Evolutionary conservation across 2,797 vertebrate species (phyloP), one percentile per base, ranked within the genome.

Genomic region (Acanthiza pusilla): DNA sequence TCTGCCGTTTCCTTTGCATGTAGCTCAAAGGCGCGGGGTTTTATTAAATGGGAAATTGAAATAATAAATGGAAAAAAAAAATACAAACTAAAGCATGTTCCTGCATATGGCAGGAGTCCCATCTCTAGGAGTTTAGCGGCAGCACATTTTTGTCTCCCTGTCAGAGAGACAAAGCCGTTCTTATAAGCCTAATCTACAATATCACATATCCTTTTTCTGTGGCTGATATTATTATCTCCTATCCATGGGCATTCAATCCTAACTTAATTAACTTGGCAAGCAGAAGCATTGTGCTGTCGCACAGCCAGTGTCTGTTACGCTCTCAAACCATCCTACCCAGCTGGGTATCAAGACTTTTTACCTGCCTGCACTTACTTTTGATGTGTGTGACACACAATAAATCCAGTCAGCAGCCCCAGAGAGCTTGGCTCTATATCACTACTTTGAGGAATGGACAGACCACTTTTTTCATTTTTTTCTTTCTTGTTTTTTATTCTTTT

Each of bases 191-290:
- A 92, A 96, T 94, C 91, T 92, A 78, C 51, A 81, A 70, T 85
- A 93, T 95, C 94, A 89, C 82, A 90, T 76, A 88, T 83, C 61
- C 88, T 92, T 86, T 89, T 85, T 77, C 82, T 89, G 90, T 86
- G 76, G 79, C 72, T 89, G 57, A 94, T 96, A 93, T 86, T 96
- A 96, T 93, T 96, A 93, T 84, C 81, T 32, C 50, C 65, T 76
- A 72, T 85, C 79, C 71, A 90, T 62, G 73, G 76, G 83, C 62
- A 95, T 96, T 96, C 96, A 94, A 93, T 97, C 91, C 85, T 95
- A 94, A 94, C 89, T 97, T 97, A 96, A 97, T 97, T 97, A 97
- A 95, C 85, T 89, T 96, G 92, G 96, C 86, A 93, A 95, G 89
- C 61, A 90, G 89, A 88, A 91, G 68, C 68, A 91, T 80, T 92